phyloP scores from a whole-genome alignment of 2,113 vertebrate species.

The Acanthochromis polyacanthus region DNA sequence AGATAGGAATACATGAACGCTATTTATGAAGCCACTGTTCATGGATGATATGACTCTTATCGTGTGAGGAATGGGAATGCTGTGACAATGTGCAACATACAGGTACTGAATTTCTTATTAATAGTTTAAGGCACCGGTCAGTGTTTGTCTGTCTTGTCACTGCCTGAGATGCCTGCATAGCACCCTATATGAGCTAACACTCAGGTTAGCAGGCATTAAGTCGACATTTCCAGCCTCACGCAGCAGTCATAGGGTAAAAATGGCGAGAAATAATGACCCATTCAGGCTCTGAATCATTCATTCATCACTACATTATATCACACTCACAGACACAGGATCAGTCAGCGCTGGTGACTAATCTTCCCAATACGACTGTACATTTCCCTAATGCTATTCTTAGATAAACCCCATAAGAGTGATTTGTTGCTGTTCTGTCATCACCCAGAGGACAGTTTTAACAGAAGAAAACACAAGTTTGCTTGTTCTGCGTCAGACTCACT shows the following conservation, averaged over 20 bases:
- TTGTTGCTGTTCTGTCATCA: conserved; percentile 26
- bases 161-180: not conserved
- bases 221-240: conserved; percentile 20
- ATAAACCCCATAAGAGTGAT: conserved; percentile 24
- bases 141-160: not conserved
- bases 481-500: conserved; percentile 18
- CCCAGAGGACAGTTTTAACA: conserved; percentile 17
- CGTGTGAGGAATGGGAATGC: not conserved
- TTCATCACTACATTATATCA: conserved; percentile 42
- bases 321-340: conserved; percentile 23
- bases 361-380: conserved; percentile 20
- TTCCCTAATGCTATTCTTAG: conserved; percentile 36
- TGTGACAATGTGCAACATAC: not conserved
- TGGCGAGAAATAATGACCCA: not conserved
- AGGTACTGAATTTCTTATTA: not conserved
- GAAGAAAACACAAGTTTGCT: conserved; percentile 28
- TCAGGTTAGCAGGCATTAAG: conserved; percentile 4
- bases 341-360: conserved; percentile 23
- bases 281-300: conserved; percentile 24
- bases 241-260: conserved; percentile 26
- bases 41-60: conserved; percentile 14
- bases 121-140: not conserved
- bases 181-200: not conserved
- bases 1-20: conserved; percentile 7
- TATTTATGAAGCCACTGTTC: conserved; percentile 31